Evolutionary conservation across 2,888 invertebrate genomes (phyloP).

Genomic region (Notodonta dromedarius): DNA sequence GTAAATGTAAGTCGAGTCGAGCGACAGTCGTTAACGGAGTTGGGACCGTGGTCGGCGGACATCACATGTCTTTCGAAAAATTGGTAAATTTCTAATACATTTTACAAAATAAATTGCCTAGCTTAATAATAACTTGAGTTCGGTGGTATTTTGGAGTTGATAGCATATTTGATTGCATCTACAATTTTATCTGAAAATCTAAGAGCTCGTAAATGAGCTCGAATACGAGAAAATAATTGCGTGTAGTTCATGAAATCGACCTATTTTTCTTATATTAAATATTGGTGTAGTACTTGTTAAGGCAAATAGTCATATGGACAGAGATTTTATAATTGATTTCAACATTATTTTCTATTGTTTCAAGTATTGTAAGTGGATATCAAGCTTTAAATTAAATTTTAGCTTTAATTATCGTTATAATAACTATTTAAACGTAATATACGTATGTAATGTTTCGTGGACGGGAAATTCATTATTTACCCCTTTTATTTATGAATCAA

Average conservation of each 20-base stretch:
- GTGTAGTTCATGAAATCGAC: slow-evolving; percentile 26
- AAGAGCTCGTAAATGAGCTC: no score
- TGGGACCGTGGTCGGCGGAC: no score
- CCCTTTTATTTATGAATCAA: slow-evolving; percentile 41
- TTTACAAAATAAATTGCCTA: no score
- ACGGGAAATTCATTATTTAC: slow-evolving; percentile 28
- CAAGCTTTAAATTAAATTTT: slow-evolving; percentile 83
- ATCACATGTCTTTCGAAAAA: no score
- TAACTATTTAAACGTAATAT: slow-evolving; percentile 53
- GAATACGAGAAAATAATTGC: background rate
- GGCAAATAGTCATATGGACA: slow-evolving; percentile 10
- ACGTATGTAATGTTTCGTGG: slow-evolving; percentile 29
- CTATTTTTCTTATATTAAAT: slow-evolving; percentile 8
- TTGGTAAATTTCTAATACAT: no score
- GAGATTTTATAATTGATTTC: slow-evolving; percentile 22
- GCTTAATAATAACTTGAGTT: no score
- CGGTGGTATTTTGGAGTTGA: no score
- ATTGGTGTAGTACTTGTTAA: background rate
- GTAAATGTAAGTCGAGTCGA: no score
- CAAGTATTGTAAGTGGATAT: slow-evolving; percentile 68
- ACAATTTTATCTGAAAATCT: no score
- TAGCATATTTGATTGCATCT: no score
- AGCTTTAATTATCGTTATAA: slow-evolving; percentile 80
- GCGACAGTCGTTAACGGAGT: no score
- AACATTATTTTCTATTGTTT: slow-evolving; percentile 41